Conservation (phyloP, 2,113 vertebrate genomes). For the Platycercus adscitus region DNA sequence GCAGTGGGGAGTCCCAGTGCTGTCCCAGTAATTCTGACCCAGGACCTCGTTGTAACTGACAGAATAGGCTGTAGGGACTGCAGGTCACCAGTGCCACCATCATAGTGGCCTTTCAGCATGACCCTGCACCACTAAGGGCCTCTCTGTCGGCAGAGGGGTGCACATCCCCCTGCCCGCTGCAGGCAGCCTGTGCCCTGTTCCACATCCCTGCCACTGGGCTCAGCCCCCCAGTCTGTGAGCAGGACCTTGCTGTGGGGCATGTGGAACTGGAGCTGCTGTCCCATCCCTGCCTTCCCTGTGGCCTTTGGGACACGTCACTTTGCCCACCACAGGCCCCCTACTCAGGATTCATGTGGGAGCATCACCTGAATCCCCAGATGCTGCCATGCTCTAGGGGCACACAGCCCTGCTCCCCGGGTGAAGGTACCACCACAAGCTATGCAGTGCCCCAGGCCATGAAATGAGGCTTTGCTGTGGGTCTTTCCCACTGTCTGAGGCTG, state of each 20-base stretch:
- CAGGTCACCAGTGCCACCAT: background rate
- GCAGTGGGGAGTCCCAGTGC: background rate
- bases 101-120: rapidly evolving
- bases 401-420: background rate
- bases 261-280: background rate
- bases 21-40: background rate
- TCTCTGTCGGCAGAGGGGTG: background rate
- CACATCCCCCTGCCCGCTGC: background rate
- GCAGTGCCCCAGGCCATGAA: background rate
- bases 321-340: background rate
- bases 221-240: background rate
- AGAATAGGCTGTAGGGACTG: background rate
- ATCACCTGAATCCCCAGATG: rapidly evolving
- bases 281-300: background rate
- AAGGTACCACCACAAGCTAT: background rate
- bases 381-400: background rate
- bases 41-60: rapidly evolving
- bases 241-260: background rate
- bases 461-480: background rate
- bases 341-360: background rate
- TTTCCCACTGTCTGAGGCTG: background rate
- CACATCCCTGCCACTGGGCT: background rate
- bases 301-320: too few relatives aligned
- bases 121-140: rapidly evolving
- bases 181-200: background rate